A percentile compares a stretch with the other conserved stretches of the same genome.
phyloP scores from a whole-genome alignment of 2,797 vertebrate species.

The Heteromormyrus szaboi region DNA sequence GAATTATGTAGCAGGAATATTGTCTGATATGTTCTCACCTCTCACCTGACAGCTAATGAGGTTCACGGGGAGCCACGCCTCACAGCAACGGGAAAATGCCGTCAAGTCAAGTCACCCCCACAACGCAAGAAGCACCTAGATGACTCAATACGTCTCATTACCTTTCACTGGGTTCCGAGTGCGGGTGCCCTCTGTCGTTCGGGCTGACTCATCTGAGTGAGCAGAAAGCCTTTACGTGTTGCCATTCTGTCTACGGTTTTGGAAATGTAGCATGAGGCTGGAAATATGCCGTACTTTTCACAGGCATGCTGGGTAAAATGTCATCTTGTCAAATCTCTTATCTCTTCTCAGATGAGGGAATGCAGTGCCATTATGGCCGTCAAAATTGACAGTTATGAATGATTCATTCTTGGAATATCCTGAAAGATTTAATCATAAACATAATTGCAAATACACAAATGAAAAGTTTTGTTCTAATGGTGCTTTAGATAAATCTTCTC shows the following conservation, averaged over 20 bases:
- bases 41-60: neutral
- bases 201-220: neutral
- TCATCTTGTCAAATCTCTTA: neutral
- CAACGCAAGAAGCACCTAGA: neutral
- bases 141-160: neutral
- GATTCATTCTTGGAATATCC: neutral
- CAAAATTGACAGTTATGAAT: neutral
- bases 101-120: neutral
- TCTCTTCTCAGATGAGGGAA: neutral
- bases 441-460: neutral
- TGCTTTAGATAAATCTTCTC: neutral
- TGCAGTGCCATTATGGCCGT: neutral
- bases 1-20: neutral
- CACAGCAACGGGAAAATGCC: neutral
- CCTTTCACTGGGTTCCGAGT: neutral
- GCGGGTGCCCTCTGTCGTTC: neutral
- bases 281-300: neutral
- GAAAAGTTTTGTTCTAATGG: neutral
- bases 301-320: neutral
- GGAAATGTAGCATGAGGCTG: neutral
- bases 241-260: neutral
- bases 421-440: neutral
- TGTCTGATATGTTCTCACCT: neutral
- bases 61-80: neutral
- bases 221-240: neutral